A percentile compares a stretch with the other conserved stretches of the same genome.
Evolutionary conservation across 2,113 vertebrate species (phyloP).

Genomic region (Vidua macroura): DNA sequence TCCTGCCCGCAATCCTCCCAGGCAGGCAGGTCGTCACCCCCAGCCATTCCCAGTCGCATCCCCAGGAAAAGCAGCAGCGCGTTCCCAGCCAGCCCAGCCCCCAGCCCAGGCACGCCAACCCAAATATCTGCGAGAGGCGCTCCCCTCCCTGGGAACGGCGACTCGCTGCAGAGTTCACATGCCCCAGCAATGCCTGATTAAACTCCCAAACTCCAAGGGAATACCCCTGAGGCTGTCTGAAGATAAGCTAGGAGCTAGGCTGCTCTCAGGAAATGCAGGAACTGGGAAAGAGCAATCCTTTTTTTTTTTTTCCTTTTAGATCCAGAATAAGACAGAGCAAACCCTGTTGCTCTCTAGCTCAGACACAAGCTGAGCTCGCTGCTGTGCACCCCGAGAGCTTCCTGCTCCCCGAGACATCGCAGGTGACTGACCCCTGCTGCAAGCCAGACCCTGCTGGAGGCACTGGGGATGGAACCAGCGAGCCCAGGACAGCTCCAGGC

Average conservation of each 20-base stretch:
- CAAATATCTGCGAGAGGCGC: constrained; percentile 55
- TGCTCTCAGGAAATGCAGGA: constrained; percentile 48
- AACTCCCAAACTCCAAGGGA: constrained; percentile 50
- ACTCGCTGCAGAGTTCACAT: constrained; percentile 29
- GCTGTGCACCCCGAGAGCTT: accelerated
- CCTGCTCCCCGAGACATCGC: accelerated
- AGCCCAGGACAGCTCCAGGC: neutral
- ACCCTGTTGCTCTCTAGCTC: neutral
- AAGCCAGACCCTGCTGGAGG: neutral
- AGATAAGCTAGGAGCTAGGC: constrained; percentile 51
- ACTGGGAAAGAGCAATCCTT: constrained; percentile 26
- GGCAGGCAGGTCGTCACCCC: neutral
- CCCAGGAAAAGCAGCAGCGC: neutral
- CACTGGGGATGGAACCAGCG: neutral
- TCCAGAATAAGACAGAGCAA: neutral
- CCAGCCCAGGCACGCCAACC: constrained; percentile 57
- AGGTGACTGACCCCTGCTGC: neutral
- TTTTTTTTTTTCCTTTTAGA: neutral
- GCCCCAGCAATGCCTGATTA: constrained; percentile 59
- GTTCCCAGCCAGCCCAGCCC: constrained; percentile 59
- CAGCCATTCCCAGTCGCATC: neutral
- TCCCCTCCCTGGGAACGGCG: constrained; percentile 48
- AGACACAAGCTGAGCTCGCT: neutral
- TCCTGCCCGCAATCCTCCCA: accelerated
- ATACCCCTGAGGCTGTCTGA: constrained; percentile 59